These are phyloP conservation scores for Rhodophaea formosa DNA, from an alignment of 2,888 invertebrate genomes.

Conservation along the genomic window DNA sequence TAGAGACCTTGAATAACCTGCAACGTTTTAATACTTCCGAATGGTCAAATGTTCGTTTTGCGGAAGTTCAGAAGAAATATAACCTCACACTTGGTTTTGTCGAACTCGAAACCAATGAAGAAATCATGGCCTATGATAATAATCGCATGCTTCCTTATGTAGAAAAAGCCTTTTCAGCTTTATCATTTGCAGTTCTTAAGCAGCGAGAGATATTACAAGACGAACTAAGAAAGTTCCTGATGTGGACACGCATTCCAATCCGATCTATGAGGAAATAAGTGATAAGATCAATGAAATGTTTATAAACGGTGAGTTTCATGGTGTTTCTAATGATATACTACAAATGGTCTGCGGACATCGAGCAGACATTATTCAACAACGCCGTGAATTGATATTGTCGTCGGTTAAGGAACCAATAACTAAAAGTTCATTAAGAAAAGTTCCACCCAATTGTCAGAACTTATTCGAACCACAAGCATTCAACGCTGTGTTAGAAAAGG, in stretches of 20 bases:
- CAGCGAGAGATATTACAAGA: no score
- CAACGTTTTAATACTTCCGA: not conserved
- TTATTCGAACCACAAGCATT: not conserved
- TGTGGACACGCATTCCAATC: not conserved
- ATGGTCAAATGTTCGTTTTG: constrained; percentile 1
- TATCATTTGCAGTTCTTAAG: no score
- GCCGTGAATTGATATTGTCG: not conserved
- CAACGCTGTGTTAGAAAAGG: not conserved
- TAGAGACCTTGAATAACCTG: not conserved
- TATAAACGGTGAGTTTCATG: not conserved
- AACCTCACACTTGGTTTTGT: not conserved
- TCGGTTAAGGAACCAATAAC: not conserved
- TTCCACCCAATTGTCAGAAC: not conserved
- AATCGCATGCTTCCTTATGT: not conserved
- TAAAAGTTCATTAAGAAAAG: not conserved
- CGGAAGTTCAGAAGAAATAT: not conserved
- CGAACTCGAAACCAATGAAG: not conserved
- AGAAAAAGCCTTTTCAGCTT: not conserved
- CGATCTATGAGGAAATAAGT: not conserved
- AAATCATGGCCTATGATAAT: not conserved
- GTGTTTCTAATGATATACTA: not conserved
- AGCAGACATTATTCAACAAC: not conserved
- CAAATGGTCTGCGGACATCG: not conserved
- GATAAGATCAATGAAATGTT: not conserved
- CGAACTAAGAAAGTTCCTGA: not conserved